Evolutionary conservation across 92 coral and sea anemone genomes (phyloP).

Genomic region (Phymanthus crucifer): DNA sequence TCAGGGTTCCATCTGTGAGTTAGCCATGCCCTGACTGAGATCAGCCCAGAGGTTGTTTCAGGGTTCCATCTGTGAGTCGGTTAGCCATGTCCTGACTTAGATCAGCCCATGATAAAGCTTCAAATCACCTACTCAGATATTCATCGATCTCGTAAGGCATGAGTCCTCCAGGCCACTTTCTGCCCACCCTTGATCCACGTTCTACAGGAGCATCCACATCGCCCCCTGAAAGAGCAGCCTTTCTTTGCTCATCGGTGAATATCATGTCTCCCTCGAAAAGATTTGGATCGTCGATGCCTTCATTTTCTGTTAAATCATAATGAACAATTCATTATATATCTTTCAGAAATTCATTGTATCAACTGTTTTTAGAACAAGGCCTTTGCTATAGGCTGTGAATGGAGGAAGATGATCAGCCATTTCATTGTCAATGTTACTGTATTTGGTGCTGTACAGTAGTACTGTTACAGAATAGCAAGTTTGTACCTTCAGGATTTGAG

Average conservation of each 20-base stretch:
- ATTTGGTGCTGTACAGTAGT: too few relatives aligned
- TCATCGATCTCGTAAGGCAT: constrained; percentile 66
- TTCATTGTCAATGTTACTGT: too few relatives aligned
- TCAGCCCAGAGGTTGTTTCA: too few relatives aligned
- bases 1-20: too few relatives aligned
- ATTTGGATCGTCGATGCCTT: constrained; percentile 46
- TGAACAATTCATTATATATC: background rate
- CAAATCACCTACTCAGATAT: constrained; percentile 29
- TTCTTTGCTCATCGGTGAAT: constrained; percentile 57
- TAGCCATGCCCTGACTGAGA: too few relatives aligned
- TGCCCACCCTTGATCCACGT: constrained; percentile 48
- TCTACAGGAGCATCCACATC: constrained; percentile 59
- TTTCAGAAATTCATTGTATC: background rate
- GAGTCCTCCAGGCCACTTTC: constrained; percentile 73
- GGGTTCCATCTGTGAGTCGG: too few relatives aligned
- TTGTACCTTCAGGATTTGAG: constrained; percentile 31
- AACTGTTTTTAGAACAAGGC: background rate
- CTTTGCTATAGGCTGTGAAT: too few relatives aligned
- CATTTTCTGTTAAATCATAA: background rate
- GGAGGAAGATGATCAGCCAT: too few relatives aligned
- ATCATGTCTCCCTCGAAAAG: constrained; percentile 81
- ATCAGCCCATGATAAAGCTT: background rate
- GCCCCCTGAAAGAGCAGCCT: constrained; percentile 58
- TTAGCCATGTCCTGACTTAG: too few relatives aligned
- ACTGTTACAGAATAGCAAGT: too few relatives aligned